Conservation (phyloP, 2,797 vertebrate genomes). For the Uromys caudimaculatus region DNA sequence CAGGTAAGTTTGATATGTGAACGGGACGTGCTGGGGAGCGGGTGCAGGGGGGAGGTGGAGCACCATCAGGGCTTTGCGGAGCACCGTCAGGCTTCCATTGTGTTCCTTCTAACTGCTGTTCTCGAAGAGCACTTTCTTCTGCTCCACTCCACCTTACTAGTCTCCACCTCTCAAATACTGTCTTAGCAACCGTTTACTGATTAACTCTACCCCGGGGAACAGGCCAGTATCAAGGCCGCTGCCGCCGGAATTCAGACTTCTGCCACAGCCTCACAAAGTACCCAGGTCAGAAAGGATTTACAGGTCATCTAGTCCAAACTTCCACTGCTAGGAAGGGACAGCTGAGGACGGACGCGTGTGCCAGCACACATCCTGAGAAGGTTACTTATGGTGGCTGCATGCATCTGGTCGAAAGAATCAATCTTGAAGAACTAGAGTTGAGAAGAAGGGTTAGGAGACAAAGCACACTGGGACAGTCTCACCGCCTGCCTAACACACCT, state of each 20-base stretch:
- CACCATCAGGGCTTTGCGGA: not conserved
- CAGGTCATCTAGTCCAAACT: constrained; percentile 1
- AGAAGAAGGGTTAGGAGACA: not conserved
- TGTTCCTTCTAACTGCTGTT: constrained; percentile 16
- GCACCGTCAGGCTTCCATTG: not conserved
- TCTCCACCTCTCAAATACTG: constrained; percentile 71
- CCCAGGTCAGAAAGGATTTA: constrained; percentile 13
- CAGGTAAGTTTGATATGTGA: not conserved
- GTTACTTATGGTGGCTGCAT: not conserved
- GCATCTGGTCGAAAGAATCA: not conserved
- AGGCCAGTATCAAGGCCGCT: not conserved
- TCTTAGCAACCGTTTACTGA: constrained; percentile 76
- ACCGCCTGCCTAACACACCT: not conserved
- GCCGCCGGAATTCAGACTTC: not conserved
- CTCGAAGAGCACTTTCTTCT: constrained; percentile 62
- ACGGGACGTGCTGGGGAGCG: not conserved
- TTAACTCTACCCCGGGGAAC: constrained; percentile 62
- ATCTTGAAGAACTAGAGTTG: not conserved
- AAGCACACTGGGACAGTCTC: not conserved
- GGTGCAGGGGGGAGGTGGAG: not conserved
- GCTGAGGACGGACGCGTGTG: not conserved
- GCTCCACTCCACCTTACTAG: constrained; percentile 27
- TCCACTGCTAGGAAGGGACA: not conserved
- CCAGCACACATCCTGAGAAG: not conserved
- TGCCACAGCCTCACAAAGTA: not conserved